Evolutionary conservation across 2,113 vertebrate species (phyloP).

Genomic region (Macaca nemestrina): DNA sequence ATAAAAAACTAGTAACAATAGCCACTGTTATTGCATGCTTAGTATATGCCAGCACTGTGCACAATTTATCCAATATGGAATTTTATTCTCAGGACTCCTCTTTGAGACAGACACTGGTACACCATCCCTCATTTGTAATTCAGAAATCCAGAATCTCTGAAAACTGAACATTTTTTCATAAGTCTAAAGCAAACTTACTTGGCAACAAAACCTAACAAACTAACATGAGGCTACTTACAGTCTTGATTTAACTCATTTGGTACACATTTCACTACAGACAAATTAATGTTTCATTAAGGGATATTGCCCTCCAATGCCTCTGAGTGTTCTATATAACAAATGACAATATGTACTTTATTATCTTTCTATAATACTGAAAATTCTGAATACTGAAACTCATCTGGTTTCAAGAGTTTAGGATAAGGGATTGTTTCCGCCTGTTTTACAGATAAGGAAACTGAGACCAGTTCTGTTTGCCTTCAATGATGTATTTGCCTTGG

Average conservation of each 20-base stretch:
- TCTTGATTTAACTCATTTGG: background rate
- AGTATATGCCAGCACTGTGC: background rate
- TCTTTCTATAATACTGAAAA: conserved; percentile 32
- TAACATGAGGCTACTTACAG: background rate
- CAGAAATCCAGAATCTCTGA: conserved; percentile 16
- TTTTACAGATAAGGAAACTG: background rate
- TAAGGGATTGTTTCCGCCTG: background rate
- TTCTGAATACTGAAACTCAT: background rate
- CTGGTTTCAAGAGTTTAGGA: background rate
- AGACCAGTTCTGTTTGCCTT: background rate
- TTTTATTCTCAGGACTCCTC: background rate
- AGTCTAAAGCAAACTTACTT: conserved; percentile 19
- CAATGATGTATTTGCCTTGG: background rate
- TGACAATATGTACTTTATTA: background rate
- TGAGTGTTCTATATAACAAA: background rate
- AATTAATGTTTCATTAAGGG: background rate
- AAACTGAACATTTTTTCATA: conserved; percentile 10
- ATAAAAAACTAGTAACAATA: background rate
- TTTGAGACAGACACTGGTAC: background rate
- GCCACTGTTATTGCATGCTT: background rate
- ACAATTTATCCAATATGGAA: background rate
- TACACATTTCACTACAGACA: background rate
- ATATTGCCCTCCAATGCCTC: background rate
- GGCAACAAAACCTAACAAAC: background rate
- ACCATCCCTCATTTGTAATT: background rate